Conservation (phyloP, 2,888 invertebrate genomes). For the Pemphredon lugubris region DNA sequence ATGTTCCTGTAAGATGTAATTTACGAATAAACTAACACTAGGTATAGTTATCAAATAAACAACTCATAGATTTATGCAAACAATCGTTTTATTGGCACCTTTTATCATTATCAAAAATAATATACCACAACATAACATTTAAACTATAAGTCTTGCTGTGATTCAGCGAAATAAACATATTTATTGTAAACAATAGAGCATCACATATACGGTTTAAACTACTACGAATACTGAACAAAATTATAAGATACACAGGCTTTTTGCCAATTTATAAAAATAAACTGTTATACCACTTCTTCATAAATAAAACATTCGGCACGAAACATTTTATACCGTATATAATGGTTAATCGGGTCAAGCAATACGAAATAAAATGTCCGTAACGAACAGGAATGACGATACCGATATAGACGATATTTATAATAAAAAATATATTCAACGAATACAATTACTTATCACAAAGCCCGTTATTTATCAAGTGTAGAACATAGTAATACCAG, state of each 20-base stretch:
- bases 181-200: conserved; percentile 26
- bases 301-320: background rate
- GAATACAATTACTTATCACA: background rate
- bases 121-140: conserved; percentile 51
- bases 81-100: conserved; percentile 59
- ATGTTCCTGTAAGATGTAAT: too few species aligned
- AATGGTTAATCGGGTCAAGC: background rate
- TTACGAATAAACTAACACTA: too few species aligned
- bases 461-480: background rate
- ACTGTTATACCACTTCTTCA: too few species aligned
- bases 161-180: conserved; percentile 46
- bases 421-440: background rate
- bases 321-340: too few species aligned
- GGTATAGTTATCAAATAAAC: too few species aligned
- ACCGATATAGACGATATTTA: background rate
- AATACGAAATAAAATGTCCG: too few species aligned
- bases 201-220: conserved; percentile 29
- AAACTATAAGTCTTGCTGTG: conserved; percentile 37
- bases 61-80: conserved; percentile 36
- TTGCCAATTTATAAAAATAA: background rate
- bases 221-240: conserved; percentile 31
- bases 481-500: too few species aligned
- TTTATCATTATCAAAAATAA: conserved; percentile 58
- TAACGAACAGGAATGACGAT: too few species aligned
- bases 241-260: background rate